These are phyloP conservation scores for Diadumene lineata DNA, from an alignment of 92 coral and sea anemone species.

Conservation along the genomic window DNA sequence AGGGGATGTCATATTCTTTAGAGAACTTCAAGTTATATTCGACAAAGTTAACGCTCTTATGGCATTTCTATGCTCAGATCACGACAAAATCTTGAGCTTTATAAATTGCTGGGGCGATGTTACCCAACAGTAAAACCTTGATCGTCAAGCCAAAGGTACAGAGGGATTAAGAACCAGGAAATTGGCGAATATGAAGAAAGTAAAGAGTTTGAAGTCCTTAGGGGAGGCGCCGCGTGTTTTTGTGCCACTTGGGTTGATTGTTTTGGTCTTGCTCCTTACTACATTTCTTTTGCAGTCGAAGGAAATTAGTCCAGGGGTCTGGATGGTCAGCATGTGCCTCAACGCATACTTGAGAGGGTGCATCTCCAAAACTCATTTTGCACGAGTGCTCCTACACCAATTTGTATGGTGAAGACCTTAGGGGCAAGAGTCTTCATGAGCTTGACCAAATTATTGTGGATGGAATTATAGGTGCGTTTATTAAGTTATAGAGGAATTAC, in stretches of 20 bases:
- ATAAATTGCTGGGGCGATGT: not conserved
- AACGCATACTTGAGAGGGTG: not conserved
- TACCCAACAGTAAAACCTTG: not conserved
- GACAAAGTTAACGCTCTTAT: conserved; percentile 1
- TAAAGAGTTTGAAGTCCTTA: not conserved
- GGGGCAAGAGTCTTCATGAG: not conserved
- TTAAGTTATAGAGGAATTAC: too few species aligned
- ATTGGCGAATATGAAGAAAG: not conserved
- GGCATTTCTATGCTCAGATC: not conserved
- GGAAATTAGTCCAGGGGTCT: conserved; percentile 2
- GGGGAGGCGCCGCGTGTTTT: conserved; percentile 5
- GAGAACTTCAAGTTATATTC: conserved; percentile 1
- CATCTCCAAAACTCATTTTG: not conserved
- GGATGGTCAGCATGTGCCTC: not conserved
- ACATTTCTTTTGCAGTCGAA: conserved; percentile 8
- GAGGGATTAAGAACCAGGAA: conserved; percentile 2
- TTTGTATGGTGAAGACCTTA: not conserved
- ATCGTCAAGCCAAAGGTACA: not conserved
- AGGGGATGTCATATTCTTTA: conserved; percentile 9
- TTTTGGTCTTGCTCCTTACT: too few species aligned
- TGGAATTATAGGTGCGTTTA: conserved; percentile 4
- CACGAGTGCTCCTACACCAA: not conserved
- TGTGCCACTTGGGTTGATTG: conserved; percentile 8
- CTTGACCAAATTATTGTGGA: conserved; percentile 8
- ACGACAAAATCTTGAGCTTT: not conserved